Base-by-base conservation (phyloP, 2,113 vertebrate species). In the Rhodinocichla rosea region DNA sequence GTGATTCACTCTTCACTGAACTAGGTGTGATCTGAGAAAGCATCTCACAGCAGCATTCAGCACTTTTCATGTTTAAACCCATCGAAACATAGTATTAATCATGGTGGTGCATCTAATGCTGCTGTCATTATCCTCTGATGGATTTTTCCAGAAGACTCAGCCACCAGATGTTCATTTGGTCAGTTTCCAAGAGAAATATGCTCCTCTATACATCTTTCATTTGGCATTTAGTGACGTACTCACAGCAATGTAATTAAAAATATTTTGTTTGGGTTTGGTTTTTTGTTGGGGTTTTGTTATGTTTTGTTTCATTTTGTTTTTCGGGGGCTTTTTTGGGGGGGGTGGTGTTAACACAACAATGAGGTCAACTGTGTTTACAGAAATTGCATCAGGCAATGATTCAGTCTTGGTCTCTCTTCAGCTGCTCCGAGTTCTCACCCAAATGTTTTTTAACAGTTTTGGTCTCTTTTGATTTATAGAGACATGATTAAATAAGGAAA, bases 81-180 rank as follows among this genome's bases (percentile, higher is more conserved):
- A 93, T 91, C 45, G 60, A 71, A 95, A 90, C 6, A 1, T 24
- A 63, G 37, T 81, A 94, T 96, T 96, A 96, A 97, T 97, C 95
- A 83, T 32, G 65, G 32, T 74, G 30, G 55, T 89, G 71, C 60
- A 78, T 89, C 87, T 93, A 88, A 92, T 89, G 76, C 44, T 20
- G 60, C 73, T 93, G 85, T 95, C 87, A 88, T 96, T 90, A 95
- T 87, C 28, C 47, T 91, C 85, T 93, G 92, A 93, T 88, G 79
- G 76, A 88, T 96, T 92, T 86, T 90, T 88, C 85, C 85, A 94
- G 94, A 95, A 94, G 89, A 94, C 74, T 77, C 94, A 94, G 80
- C 7, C 5, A 87, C 92, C 95, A 97, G 95, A 95, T 96, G 96
- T 97, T 97, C 92, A 94, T 82, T 97, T 95, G 95, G 89, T 95